phyloP scores from a whole-genome alignment of 2,888 invertebrate genomes.

The Phragmatobia fuliginosa region DNA sequence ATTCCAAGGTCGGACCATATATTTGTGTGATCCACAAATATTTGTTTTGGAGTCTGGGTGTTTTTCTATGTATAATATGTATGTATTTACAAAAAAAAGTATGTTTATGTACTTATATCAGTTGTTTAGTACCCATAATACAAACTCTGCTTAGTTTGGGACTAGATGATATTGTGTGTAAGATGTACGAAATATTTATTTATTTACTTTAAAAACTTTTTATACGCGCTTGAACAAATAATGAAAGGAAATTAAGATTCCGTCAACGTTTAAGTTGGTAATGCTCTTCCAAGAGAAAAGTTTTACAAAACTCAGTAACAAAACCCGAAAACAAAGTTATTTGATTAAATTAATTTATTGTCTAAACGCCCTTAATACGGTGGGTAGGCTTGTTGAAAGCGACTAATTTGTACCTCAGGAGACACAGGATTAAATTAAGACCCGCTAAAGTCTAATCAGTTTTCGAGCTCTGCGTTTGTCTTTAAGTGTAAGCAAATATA shows the following conservation, averaged over 20 bases:
- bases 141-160: too few species aligned
- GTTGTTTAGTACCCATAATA: too few species aligned
- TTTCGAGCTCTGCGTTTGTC: not conserved
- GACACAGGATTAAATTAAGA: constrained; percentile 29
- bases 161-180: too few species aligned
- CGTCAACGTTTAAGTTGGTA: not conserved
- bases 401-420: constrained; percentile 17
- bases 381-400: constrained; percentile 3
- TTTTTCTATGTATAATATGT: too few species aligned
- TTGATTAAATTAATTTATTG: constrained; percentile 13
- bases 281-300: not conserved
- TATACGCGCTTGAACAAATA: not conserved
- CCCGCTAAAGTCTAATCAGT: constrained; percentile 33
- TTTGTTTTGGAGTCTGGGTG: too few species aligned
- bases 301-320: not conserved
- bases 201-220: not conserved
- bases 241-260: not conserved
- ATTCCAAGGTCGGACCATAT: too few species aligned
- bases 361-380: not conserved
- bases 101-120: too few species aligned
- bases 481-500: not conserved
- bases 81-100: too few species aligned
- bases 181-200: too few species aligned
- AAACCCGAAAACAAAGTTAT: constrained; percentile 6
- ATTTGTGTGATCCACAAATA: too few species aligned